Conservation (phyloP, 1,140 invertebrate species). For the Apis mellifera region DNA sequence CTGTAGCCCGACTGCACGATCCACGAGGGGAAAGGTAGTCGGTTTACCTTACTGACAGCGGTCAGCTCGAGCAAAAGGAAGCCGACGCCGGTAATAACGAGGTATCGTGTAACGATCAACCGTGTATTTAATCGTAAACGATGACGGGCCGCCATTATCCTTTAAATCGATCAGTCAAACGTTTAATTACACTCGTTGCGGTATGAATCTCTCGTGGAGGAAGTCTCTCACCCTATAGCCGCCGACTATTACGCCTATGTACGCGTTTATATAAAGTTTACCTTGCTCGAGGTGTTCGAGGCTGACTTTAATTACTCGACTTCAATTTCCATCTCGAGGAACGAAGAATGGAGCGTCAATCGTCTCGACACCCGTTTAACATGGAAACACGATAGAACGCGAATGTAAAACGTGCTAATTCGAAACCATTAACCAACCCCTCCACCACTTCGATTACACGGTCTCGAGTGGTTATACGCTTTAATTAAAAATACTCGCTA, state of each 20-base stretch:
- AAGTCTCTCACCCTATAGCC: not conserved
- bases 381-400: not conserved
- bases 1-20: conserved; percentile 4
- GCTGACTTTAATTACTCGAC: conserved; percentile 4
- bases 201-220: not conserved
- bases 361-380: not conserved
- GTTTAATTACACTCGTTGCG: not conserved
- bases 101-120: conserved; percentile 32
- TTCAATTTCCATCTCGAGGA: not conserved
- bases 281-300: not conserved
- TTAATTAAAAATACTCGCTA: not conserved
- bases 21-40: conserved; percentile 24
- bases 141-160: conserved; percentile 15
- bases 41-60: conserved; percentile 39
- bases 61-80: not conserved
- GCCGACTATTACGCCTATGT: not conserved
- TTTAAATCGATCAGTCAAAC: conserved; percentile 6
- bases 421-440: not conserved
- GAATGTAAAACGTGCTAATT: not conserved
- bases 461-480: not conserved
- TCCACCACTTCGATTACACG: not conserved
- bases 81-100: conserved; percentile 21
- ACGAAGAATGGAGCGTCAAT: not conserved
- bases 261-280: not conserved
- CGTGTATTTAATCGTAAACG: conserved; percentile 19